Conservation (phyloP, 2,113 vertebrate genomes). For the Platichthys flesus region DNA sequence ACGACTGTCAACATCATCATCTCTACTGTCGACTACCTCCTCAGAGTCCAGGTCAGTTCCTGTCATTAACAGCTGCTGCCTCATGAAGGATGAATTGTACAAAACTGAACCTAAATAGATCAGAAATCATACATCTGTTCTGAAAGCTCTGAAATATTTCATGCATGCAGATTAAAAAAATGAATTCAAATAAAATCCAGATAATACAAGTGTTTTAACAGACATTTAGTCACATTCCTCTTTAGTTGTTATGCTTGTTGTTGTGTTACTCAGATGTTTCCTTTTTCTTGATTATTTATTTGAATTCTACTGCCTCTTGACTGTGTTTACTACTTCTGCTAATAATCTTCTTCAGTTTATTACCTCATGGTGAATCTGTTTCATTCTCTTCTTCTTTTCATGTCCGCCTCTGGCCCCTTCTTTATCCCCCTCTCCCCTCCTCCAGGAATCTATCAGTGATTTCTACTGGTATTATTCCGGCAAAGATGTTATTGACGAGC, state of each 20-base stretch:
- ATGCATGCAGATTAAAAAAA: too few species aligned
- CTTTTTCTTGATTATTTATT: too few species aligned
- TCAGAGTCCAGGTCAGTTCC: constrained; percentile 91
- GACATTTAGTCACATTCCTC: too few species aligned
- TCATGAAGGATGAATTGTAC: too few species aligned
- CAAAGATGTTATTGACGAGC: constrained; percentile 96
- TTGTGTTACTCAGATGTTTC: too few species aligned
- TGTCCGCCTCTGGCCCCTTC: too few species aligned
- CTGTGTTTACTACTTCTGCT: not conserved
- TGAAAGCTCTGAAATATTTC: too few species aligned
- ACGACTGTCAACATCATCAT: constrained; percentile 98
- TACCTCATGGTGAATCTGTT: not conserved
- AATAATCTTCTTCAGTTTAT: not conserved
- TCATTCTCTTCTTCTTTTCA: not conserved
- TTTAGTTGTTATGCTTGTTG: too few species aligned
- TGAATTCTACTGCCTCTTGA: not conserved
- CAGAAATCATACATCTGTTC: not conserved
- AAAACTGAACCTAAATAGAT: not conserved
- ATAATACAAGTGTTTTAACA: too few species aligned
- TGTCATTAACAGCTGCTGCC: not conserved
- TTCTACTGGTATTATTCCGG: constrained; percentile 99
- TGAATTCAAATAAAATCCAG: too few species aligned
- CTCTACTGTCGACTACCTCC: constrained; percentile 96
- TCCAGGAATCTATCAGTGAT: constrained; percentile 97
- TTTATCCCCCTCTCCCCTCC: not conserved